A percentile compares a stretch with the other conserved stretches of the same genome.
phyloP scores from a whole-genome alignment of 2,113 vertebrate genomes.

The Ursus arctos region DNA sequence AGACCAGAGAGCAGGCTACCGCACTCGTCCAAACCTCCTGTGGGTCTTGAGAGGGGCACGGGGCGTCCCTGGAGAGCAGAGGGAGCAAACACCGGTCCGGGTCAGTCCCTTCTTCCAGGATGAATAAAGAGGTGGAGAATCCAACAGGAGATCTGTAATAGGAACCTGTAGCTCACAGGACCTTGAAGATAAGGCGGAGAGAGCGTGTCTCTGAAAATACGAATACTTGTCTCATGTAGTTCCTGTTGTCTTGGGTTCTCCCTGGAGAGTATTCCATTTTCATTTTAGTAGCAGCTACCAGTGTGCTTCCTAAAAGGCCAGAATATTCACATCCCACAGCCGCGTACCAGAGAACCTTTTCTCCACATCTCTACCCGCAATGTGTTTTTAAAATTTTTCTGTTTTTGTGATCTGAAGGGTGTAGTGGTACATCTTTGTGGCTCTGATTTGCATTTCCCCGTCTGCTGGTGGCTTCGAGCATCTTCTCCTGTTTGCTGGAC shows the following conservation, averaged over 20 bases:
- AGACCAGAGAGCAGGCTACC: background rate
- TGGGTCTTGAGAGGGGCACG: background rate
- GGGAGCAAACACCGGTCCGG: background rate
- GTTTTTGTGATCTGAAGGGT: background rate
- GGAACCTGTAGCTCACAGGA: background rate
- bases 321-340: accelerated
- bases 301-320: background rate
- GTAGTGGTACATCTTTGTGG: no score
- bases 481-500: background rate
- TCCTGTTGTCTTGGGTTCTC: background rate
- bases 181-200: background rate
- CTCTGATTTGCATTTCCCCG: background rate
- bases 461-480: background rate
- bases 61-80: background rate
- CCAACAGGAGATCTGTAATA: background rate
- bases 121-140: background rate
- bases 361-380: background rate
- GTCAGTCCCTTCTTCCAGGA: background rate
- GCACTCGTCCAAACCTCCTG: background rate
- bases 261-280: background rate
- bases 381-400: background rate
- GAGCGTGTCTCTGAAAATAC: background rate
- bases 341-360: no score
- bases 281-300: background rate
- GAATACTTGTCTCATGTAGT: background rate